phyloP scores from a whole-genome alignment of 2,113 vertebrate genomes.

The Dascyllus trimaculatus region DNA sequence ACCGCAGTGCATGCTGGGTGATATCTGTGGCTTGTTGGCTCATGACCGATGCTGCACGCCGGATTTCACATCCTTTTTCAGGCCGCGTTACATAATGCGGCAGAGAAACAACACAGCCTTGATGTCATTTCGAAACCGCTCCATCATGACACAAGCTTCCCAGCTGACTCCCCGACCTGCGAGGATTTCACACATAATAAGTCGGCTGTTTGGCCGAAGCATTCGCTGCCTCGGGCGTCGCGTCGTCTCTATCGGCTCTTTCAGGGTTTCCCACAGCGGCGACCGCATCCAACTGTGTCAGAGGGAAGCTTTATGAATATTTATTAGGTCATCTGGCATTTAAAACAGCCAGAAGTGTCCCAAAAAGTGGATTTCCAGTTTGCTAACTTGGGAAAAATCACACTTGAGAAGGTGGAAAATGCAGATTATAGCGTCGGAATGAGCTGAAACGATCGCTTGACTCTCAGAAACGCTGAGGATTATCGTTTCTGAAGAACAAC shows the following conservation, averaged over 20 bases:
- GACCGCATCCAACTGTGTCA: too few relatives aligned
- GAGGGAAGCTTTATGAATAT: too few relatives aligned
- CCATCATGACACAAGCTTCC: slow-evolving; percentile 1
- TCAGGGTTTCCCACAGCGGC: not conserved
- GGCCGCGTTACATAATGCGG: not conserved
- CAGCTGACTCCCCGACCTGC: slow-evolving; percentile 25
- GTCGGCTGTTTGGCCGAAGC: slow-evolving; percentile 16
- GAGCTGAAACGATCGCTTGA: too few relatives aligned
- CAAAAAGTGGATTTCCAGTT: too few relatives aligned
- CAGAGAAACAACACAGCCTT: not conserved
- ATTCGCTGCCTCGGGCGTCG: not conserved
- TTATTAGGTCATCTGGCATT: too few relatives aligned
- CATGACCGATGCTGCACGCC: not conserved
- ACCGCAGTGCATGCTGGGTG: too few relatives aligned
- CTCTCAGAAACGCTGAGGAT: too few relatives aligned
- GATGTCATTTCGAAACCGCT: slow-evolving; percentile 16
- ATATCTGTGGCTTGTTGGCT: not conserved
- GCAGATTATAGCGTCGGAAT: too few relatives aligned
- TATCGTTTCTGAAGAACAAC: too few relatives aligned
- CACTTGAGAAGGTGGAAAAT: too few relatives aligned
- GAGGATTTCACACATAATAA: not conserved
- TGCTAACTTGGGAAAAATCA: too few relatives aligned
- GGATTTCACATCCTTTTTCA: not conserved
- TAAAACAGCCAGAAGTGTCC: too few relatives aligned
- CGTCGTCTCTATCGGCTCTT: not conserved